These are phyloP conservation scores for Diaperis boleti DNA, from an alignment of 2,888 invertebrate genomes.

Conservation along the genomic window DNA sequence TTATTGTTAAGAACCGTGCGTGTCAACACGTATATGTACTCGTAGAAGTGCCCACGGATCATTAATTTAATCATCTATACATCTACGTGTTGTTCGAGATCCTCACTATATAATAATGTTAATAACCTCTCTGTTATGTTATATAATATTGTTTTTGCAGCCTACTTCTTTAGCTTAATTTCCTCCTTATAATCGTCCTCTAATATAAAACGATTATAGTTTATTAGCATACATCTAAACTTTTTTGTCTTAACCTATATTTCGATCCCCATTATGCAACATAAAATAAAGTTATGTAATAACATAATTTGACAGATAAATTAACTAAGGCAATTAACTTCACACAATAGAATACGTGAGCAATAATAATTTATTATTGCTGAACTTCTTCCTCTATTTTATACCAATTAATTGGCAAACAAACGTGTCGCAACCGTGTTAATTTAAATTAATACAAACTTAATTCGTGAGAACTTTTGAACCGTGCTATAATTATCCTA, in stretches of 20 bases:
- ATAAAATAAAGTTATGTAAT: conserved; percentile 18
- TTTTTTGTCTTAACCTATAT: conserved; percentile 2
- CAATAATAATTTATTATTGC: conserved; percentile 34
- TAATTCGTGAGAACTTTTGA: conserved; percentile 1
- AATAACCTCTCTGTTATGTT: neutral
- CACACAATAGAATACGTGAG: conserved; percentile 33
- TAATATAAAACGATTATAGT: too few species aligned
- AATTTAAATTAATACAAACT: conserved; percentile 23
- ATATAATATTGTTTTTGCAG: neutral
- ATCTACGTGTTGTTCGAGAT: too few species aligned
- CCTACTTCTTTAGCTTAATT: too few species aligned
- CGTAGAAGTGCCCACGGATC: too few species aligned
- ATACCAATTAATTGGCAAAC: conserved; percentile 33
- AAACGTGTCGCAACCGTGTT: conserved; percentile 29
- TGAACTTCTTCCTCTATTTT: conserved; percentile 33
- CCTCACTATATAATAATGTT: too few species aligned
- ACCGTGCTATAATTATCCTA: conserved; percentile 13
- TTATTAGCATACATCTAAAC: neutral
- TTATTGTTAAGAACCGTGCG: too few species aligned
- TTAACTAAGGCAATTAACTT: conserved; percentile 30
- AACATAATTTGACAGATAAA: conserved; percentile 29
- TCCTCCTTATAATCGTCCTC: too few species aligned
- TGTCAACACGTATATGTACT: too few species aligned
- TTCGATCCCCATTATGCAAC: conserved; percentile 9
- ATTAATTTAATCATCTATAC: too few species aligned